Base-by-base conservation (phyloP, 2,113 vertebrate species). In the Elanoides forficatus region DNA sequence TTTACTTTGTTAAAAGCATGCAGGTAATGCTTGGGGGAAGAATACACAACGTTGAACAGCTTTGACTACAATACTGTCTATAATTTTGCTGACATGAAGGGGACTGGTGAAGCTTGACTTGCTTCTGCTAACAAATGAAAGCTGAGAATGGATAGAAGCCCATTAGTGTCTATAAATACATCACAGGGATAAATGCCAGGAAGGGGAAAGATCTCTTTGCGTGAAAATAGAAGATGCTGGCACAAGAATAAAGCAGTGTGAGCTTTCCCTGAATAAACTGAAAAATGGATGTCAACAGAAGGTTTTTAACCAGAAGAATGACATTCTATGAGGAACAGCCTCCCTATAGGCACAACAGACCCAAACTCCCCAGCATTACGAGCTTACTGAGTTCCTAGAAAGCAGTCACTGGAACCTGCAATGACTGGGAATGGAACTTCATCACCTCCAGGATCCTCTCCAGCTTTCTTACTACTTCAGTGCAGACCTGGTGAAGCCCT, bases 131-230 rank as follows among this genome's bases (percentile, higher is more conserved):
- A 87, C 40, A 94, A 95, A 81, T 34, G 48, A 94, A 86, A 85
- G 83, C 76, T 30, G 38, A 65, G 70, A 75, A 75, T 38, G 50
- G 74, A 66, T 22, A 85, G 92, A 92, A 93, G 74, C 70, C 82
- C 45, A 50, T 83, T 88, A 95, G 42, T 73, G 81, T 65, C 93
- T 96, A 95, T 82, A 95, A 96, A 95, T 94, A 95, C 67, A 82
- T 66, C 62, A 62, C 45, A 93, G 62, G 79, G 92, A 91, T n/a
- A 80, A 93, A 88, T 82, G 88, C 85, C 92, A 95, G 71, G 79
- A 92, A 93, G 58, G 47, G 52, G 36, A 68, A 90, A 92, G 87
- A 87, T 85, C 76, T 78, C 82, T 90, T 58, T 94, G 53, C 72
- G 81, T 85, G 78, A 96, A 93, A 96, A 94, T 10, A 93, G 92